Evolutionary conservation across 2,113 vertebrate genomes (phyloP).

Genomic region (Phrynosoma blainvillii): DNA sequence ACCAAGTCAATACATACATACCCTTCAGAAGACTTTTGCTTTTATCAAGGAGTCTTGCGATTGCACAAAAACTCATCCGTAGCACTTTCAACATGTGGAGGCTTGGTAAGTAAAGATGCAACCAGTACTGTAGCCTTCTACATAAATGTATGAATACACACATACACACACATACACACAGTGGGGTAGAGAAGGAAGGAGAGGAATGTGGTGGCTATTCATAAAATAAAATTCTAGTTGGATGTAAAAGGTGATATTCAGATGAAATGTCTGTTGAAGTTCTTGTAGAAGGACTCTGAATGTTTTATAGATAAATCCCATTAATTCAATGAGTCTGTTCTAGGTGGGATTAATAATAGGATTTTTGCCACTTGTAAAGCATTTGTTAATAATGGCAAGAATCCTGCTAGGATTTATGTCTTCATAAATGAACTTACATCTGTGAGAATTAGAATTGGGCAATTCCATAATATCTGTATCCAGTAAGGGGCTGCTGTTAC

Average conservation of each 20-base stretch:
- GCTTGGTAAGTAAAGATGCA: constrained; percentile 83
- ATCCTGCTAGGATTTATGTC: too few species aligned
- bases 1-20: constrained; percentile 78
- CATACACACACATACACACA: neutral
- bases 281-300: too few species aligned
- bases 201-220: neutral
- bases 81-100: constrained; percentile 87
- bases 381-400: too few species aligned
- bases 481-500: too few species aligned
- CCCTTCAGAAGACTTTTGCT: constrained; percentile 82
- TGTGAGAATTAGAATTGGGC: too few species aligned
- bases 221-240: neutral
- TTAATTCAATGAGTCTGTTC: too few species aligned
- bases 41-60: constrained; percentile 86
- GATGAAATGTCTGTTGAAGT: neutral
- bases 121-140: neutral
- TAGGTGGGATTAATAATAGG: too few species aligned
- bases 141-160: neutral
- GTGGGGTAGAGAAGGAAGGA: neutral
- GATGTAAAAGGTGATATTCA: neutral
- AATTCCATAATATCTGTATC: too few species aligned
- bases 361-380: too few species aligned
- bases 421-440: too few species aligned
- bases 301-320: too few species aligned
- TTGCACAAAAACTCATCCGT: constrained; percentile 84